A percentile compares a stretch with the other conserved stretches of the same genome.
These are phyloP conservation scores for Colinus virginianus DNA, from an alignment of 2,113 vertebrate species.

Conservation along the genomic window DNA sequence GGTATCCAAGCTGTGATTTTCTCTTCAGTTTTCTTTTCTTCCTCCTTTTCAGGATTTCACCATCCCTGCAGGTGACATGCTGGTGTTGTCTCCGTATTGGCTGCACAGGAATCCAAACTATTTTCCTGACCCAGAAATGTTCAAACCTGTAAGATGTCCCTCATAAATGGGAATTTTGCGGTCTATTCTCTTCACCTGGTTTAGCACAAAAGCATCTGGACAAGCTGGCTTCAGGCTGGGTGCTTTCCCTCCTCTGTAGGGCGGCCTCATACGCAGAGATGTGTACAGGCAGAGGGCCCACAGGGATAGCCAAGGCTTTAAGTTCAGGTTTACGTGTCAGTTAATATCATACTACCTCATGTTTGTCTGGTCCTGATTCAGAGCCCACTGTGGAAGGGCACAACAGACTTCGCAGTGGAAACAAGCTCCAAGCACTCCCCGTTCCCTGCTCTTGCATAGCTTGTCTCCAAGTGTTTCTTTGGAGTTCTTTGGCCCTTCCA, in stretches of 20 bases:
- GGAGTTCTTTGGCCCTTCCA: background rate
- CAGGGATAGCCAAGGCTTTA: background rate
- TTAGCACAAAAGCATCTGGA: background rate
- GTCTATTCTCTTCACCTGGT: background rate
- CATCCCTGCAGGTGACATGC: conserved; percentile 83
- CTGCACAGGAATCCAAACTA: conserved; percentile 84
- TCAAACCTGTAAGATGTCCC: conserved; percentile 83
- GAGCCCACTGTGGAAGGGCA: background rate
- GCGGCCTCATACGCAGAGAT: background rate
- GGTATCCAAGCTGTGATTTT: background rate
- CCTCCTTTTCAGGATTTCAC: conserved; percentile 79
- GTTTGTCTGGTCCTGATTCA: background rate
- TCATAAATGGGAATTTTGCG: background rate
- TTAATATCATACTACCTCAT: background rate
- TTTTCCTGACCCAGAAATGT: conserved; percentile 84
- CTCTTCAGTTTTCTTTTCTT: conserved; percentile 15
- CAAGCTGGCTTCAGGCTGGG: background rate
- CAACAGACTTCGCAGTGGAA: background rate
- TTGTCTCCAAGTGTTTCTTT: background rate
- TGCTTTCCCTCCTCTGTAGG: background rate
- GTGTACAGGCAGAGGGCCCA: background rate
- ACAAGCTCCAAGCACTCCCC: background rate
- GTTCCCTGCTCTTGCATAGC: background rate
- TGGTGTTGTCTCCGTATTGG: conserved; percentile 88
- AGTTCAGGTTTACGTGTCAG: background rate